phyloP scores from a whole-genome alignment of 2,113 vertebrate species.

The Galbula dea region DNA sequence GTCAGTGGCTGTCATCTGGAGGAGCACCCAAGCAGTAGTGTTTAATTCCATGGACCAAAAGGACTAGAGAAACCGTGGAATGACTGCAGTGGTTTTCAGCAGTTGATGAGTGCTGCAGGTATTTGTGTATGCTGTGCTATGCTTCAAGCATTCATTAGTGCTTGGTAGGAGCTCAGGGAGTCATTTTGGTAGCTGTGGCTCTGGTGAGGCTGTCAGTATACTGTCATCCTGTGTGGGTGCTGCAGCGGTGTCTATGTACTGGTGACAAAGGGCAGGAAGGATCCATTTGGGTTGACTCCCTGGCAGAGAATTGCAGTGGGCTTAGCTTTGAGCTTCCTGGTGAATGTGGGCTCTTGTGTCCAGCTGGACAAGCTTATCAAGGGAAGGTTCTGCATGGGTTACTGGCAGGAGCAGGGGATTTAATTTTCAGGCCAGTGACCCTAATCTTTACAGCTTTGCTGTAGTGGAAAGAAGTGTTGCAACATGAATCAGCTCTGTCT shows the following conservation, averaged over 20 bases:
- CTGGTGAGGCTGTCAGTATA: not conserved
- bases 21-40: not conserved
- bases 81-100: not conserved
- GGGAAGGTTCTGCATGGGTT: rapidly evolving
- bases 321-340: not conserved
- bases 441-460: not conserved
- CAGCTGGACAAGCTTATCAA: not conserved
- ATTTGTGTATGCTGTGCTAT: rapidly evolving
- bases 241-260: not conserved
- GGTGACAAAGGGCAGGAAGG: not conserved
- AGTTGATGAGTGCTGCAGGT: not conserved
- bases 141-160: rapidly evolving
- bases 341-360: rapidly evolving
- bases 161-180: rapidly evolving
- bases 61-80: not conserved
- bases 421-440: not conserved
- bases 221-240: rapidly evolving
- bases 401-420: not conserved
- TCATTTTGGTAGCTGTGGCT: not conserved
- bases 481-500: not conserved
- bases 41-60: not conserved
- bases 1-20: not conserved
- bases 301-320: not conserved
- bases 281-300: not conserved
- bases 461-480: not conserved